These are phyloP conservation scores for Argynnis bischoffii DNA, from an alignment of 2,888 invertebrate genomes.

Conservation along the genomic window DNA sequence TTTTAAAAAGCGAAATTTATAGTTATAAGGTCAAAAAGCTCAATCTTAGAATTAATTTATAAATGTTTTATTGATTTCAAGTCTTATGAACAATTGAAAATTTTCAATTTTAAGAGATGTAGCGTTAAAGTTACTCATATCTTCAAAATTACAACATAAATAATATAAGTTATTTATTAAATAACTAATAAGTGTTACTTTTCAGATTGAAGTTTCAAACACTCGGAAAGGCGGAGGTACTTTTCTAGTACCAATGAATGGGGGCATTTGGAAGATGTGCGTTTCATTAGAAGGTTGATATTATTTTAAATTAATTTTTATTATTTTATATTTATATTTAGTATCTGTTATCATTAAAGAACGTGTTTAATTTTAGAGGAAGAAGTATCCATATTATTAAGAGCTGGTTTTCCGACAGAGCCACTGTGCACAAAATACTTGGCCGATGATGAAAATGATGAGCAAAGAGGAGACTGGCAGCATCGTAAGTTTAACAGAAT, in stretches of 20 bases:
- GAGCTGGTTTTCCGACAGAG: conserved; percentile 85
- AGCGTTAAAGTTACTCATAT: not conserved
- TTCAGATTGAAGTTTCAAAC: conserved; percentile 71
- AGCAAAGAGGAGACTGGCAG: conserved; percentile 90
- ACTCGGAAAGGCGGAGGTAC: conserved; percentile 77
- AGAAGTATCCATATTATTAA: conserved; percentile 85
- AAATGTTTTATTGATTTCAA: no score
- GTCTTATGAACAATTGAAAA: no score
- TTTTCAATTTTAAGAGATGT: no score
- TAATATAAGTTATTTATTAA: not conserved
- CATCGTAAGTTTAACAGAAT: conserved; percentile 82
- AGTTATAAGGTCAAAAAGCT: no score
- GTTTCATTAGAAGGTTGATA: conserved; percentile 88
- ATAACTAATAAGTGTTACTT: not conserved
- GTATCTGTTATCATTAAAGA: not conserved
- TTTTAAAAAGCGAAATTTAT: no score
- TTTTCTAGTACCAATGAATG: conserved; percentile 93
- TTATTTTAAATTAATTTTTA: conserved; percentile 8
- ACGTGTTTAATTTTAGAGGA: conserved; percentile 76
- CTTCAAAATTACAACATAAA: not conserved
- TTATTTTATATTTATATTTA: not conserved
- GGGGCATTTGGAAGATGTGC: conserved; percentile 95
- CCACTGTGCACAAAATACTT: conserved; percentile 91
- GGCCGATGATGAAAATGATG: conserved; percentile 87
- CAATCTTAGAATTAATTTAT: no score